phyloP scores from a whole-genome alignment of 1,140 invertebrate species.

The Cheumatopsyche charites region DNA sequence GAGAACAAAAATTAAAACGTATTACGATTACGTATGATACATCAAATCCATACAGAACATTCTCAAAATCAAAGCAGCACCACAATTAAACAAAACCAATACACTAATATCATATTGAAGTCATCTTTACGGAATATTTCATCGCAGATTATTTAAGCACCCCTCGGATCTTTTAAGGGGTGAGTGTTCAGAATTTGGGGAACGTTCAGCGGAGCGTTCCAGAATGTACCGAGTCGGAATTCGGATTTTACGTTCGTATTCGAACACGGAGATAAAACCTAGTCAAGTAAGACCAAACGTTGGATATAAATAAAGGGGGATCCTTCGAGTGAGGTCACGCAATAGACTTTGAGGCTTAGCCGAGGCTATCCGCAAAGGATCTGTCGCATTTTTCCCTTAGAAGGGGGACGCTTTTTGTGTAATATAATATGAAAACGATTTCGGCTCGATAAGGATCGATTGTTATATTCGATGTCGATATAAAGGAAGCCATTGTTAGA shows the following conservation, averaged over 20 bases:
- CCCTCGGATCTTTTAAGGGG: neutral
- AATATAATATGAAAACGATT: no score
- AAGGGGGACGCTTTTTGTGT: neutral
- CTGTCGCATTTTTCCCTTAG: slow-evolving; percentile 10
- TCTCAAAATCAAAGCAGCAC: no score
- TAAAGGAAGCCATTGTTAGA: no score
- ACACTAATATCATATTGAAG: no score
- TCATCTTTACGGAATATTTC: no score
- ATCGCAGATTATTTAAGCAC: neutral
- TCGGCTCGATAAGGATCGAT: no score
- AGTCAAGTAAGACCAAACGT: slow-evolving; percentile 15
- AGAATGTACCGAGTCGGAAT: neutral
- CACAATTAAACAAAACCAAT: no score
- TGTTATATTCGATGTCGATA: neutral
- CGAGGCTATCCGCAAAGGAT: slow-evolving; percentile 31
- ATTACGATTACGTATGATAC: no score
- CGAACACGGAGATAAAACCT: slow-evolving; percentile 23
- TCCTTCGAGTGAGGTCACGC: slow-evolving; percentile 19
- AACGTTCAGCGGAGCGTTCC: neutral
- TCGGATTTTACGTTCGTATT: slow-evolving; percentile 22
- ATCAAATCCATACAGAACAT: no score
- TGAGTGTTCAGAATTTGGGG: neutral
- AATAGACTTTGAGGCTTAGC: slow-evolving; percentile 32
- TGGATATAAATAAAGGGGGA: slow-evolving; percentile 34
- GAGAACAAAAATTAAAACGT: no score